phyloP scores from a whole-genome alignment of 1,140 invertebrate species.

The Hypsibius dujardini region DNA sequence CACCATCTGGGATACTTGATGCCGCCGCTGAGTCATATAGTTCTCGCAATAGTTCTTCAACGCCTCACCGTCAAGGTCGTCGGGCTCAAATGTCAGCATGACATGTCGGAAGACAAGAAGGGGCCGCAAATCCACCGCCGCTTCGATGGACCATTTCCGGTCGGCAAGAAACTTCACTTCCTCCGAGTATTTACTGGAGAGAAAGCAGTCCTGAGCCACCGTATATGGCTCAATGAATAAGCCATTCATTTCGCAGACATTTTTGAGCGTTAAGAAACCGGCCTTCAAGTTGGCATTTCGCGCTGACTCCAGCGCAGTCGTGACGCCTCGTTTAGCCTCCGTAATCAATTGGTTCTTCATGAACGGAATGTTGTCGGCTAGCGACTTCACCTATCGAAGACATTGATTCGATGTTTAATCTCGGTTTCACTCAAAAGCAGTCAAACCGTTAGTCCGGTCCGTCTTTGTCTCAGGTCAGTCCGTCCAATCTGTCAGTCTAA shows the following conservation, averaged over 20 bases:
- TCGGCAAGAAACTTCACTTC: not conserved
- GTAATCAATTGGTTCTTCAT: not conserved
- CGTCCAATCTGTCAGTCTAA: no score
- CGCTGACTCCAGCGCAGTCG: not conserved
- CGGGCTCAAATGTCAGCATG: slow-evolving; percentile 4
- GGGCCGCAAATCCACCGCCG: not conserved
- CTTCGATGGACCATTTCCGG: not conserved
- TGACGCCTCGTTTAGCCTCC: not conserved
- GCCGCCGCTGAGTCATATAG: not conserved
- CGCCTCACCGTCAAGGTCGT: not conserved
- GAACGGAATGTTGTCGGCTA: slow-evolving; percentile 5
- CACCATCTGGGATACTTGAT: slow-evolving; percentile 1
- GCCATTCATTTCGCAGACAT: not conserved
- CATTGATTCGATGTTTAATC: no score
- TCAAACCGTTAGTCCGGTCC: no score
- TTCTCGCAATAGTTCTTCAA: slow-evolving; percentile 1
- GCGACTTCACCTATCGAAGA: not conserved
- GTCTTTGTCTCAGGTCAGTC: no score
- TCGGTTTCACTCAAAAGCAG: no score
- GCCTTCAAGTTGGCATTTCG: not conserved
- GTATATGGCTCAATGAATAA: not conserved
- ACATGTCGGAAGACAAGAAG: not conserved
- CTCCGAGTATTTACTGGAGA: not conserved
- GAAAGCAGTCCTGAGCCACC: not conserved
- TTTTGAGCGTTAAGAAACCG: slow-evolving; percentile 1